Evolutionary conservation across 2,888 invertebrate genomes (phyloP).

Genomic region (Philhelius pedissequus): DNA sequence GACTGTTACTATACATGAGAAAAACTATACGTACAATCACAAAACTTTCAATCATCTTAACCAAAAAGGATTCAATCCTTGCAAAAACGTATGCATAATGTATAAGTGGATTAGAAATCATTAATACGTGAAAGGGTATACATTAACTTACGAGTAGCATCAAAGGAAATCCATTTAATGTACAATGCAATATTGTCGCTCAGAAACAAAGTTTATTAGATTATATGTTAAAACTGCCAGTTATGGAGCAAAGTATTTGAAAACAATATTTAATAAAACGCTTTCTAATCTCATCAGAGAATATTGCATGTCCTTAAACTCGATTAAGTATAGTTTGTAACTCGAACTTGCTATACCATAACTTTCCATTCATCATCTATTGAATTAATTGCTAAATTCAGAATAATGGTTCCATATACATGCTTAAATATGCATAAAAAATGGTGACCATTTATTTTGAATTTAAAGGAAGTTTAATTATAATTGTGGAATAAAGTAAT

Average conservation of each 20-base stretch:
- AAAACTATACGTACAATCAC: no score
- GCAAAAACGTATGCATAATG: neutral
- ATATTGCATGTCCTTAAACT: conserved; percentile 18
- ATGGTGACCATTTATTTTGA: neutral
- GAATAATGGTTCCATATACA: neutral
- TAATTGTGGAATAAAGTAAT: no score
- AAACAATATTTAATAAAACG: conserved; percentile 29
- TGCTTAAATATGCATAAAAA: neutral
- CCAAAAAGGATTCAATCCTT: neutral
- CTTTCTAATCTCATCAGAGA: conserved; percentile 31
- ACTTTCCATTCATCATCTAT: neutral
- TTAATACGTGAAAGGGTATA: neutral
- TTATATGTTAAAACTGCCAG: neutral
- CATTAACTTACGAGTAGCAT: neutral
- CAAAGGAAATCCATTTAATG: neutral
- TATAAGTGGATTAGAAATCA: neutral
- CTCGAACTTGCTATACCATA: neutral
- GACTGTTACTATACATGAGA: no score
- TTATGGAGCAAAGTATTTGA: no score
- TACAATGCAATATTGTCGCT: neutral
- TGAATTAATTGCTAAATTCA: conserved; percentile 24
- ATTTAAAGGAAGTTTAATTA: no score
- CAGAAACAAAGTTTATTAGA: neutral
- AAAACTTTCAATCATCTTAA: neutral
- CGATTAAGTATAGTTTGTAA: conserved; percentile 26